Percentiles rank a stretch among this genome's conserved stretches.
Conservation (phyloP, 1,140 invertebrate species). For the Chlorops oryzae region DNA sequence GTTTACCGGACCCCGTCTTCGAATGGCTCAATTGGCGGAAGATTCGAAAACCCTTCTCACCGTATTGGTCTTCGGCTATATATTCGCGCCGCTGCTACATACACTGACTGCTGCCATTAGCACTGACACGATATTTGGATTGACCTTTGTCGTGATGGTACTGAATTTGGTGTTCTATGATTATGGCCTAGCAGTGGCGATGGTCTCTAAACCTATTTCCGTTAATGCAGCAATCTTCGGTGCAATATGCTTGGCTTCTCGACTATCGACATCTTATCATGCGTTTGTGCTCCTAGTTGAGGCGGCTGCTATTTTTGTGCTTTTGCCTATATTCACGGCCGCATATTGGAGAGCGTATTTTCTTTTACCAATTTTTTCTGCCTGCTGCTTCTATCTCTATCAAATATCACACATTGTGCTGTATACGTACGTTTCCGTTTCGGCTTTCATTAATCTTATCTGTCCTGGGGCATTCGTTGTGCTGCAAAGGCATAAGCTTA, state of each 20-base stretch:
- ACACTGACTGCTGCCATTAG: slow-evolving; percentile 92
- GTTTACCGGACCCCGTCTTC: slow-evolving; percentile 33
- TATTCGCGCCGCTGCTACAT: slow-evolving; percentile 85
- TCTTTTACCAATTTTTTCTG: slow-evolving; percentile 32
- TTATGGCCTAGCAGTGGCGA: slow-evolving; percentile 76
- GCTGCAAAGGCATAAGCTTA: slow-evolving; percentile 83
- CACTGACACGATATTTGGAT: slow-evolving; percentile 94
- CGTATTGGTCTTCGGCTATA: slow-evolving; percentile 76
- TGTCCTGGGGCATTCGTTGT: slow-evolving; percentile 76
- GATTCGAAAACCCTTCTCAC: slow-evolving; percentile 66
- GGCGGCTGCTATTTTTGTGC: slow-evolving; percentile 79
- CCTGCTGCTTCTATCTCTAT: slow-evolving; percentile 48
- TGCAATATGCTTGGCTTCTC: slow-evolving; percentile 87
- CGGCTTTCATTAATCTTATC: slow-evolving; percentile 62
- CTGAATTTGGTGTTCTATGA: slow-evolving; percentile 87
- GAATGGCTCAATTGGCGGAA: slow-evolving; percentile 45
- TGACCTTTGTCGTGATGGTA: slow-evolving; percentile 79
- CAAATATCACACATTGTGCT: slow-evolving; percentile 55
- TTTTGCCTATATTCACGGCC: slow-evolving; percentile 75
- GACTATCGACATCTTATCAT: slow-evolving; percentile 74
- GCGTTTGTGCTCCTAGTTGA: slow-evolving; percentile 83
- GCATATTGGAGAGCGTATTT: slow-evolving; percentile 48
- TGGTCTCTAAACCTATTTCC: slow-evolving; percentile 75
- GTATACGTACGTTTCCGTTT: slow-evolving; percentile 56
- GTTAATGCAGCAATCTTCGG: slow-evolving; percentile 89